A percentile compares a stretch with the other conserved stretches of the same genome.
phyloP scores from a whole-genome alignment of 2,113 vertebrate species.

The Melospiza melodia region DNA sequence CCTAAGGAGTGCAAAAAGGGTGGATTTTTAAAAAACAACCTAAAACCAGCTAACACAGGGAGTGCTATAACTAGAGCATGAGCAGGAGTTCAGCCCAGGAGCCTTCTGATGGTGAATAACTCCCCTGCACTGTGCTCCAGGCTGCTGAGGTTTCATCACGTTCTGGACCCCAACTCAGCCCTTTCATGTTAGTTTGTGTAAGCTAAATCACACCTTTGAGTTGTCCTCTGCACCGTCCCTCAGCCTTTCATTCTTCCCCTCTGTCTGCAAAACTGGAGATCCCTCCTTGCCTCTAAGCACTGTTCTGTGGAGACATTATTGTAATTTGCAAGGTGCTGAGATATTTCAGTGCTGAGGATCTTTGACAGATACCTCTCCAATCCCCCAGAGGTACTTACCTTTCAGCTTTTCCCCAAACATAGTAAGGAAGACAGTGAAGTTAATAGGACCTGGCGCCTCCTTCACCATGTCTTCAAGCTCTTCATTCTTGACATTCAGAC shows the following conservation, averaged over 20 bases:
- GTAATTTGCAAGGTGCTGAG: conserved; percentile 50
- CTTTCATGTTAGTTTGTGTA: conserved; percentile 33
- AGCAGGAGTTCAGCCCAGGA: background rate
- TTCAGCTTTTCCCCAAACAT: conserved; percentile 95
- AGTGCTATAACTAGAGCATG: background rate
- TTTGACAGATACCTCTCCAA: conserved; percentile 66
- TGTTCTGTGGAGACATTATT: conserved; percentile 32
- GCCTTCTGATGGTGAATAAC: background rate
- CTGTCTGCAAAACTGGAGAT: conserved; percentile 34
- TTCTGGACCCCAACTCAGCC: background rate
- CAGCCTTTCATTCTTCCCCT: background rate
- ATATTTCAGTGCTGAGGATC: conserved; percentile 36
- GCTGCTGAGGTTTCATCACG: conserved; percentile 19
- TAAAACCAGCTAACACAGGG: background rate
- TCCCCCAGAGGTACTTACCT: conserved; percentile 75
- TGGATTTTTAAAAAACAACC: background rate
- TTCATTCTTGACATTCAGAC: conserved; percentile 88
- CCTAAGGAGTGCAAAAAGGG: background rate
- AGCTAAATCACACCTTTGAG: conserved; percentile 35
- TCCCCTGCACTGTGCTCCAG: background rate
- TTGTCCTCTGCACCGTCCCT: conserved; percentile 24
- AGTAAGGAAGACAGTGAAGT: conserved; percentile 89
- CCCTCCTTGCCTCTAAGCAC: conserved; percentile 52
- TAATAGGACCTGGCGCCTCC: conserved; percentile 87
- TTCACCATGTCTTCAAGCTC: conserved; percentile 90